A percentile compares a stretch with the other conserved stretches of the same genome.
Conservation (phyloP, 2,888 invertebrate genomes). For the Polietes domitor region DNA sequence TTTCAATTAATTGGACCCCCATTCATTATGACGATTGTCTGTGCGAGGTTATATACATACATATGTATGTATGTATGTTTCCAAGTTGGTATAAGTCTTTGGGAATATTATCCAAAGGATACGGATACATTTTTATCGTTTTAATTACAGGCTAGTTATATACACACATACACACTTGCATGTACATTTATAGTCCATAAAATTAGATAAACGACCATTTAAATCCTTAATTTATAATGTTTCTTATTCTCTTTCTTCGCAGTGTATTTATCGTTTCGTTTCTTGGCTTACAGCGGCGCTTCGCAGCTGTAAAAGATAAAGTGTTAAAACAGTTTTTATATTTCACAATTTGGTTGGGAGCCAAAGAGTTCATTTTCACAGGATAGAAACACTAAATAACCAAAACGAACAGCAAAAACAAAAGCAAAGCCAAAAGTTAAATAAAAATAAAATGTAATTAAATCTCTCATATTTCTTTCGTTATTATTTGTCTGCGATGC, state of each 20-base stretch:
- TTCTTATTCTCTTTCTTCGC: neutral
- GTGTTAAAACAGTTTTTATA: constrained; percentile 52
- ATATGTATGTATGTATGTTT: neutral
- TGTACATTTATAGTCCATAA: constrained; percentile 34
- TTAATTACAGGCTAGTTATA: constrained; percentile 60
- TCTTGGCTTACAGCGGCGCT: neutral
- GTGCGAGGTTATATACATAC: neutral
- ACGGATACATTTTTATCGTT: constrained; percentile 59
- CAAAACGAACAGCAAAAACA: neutral
- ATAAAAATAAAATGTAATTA: constrained; percentile 13
- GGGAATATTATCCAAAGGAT: constrained; percentile 36
- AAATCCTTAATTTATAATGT: constrained; percentile 63
- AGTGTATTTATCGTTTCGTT: neutral
- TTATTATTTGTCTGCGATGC: neutral
- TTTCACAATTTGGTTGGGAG: constrained; percentile 39
- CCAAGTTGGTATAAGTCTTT: constrained; percentile 19
- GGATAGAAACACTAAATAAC: constrained; percentile 42
- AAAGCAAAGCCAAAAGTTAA: neutral
- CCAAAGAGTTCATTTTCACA: constrained; percentile 43
- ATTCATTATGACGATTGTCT: constrained; percentile 47
- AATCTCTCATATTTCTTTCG: neutral
- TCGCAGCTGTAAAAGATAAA: constrained; percentile 36
- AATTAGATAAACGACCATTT: constrained; percentile 65
- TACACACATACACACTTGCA: neutral
- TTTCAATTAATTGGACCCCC: constrained; percentile 61